These are phyloP conservation scores for Enteromius radiatus DNA, from an alignment of 2,797 vertebrate species.

Conservation along the genomic window DNA sequence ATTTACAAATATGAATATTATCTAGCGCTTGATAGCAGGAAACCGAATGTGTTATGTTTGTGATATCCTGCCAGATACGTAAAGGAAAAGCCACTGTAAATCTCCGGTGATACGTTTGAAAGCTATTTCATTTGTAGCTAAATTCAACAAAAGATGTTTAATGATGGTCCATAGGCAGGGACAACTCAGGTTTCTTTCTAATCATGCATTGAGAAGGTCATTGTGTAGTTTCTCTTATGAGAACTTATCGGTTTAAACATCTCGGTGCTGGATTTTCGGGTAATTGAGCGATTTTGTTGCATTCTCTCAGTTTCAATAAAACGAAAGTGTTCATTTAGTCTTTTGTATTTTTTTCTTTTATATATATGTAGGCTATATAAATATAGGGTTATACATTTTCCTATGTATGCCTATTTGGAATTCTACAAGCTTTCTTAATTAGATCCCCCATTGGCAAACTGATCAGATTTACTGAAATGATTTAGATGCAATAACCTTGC, in stretches of 20 bases:
- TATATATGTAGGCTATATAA: neutral
- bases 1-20: conserved; percentile 82
- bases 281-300: conserved; percentile 70
- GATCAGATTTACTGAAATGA: neutral
- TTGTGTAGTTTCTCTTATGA: conserved; percentile 74
- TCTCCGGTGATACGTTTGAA: conserved; percentile 50
- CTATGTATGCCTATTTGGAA: neutral
- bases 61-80: conserved; percentile 72
- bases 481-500: neutral
- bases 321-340: conserved; percentile 55
- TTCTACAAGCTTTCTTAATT: neutral
- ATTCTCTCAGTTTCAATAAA: conserved; percentile 84
- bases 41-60: conserved; percentile 69
- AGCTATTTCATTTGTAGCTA: conserved; percentile 56
- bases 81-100: conserved; percentile 68
- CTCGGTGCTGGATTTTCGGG: conserved; percentile 75
- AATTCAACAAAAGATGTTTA: conserved; percentile 54
- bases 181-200: conserved; percentile 87
- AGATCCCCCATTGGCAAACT: neutral
- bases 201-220: conserved; percentile 63
- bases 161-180: conserved; percentile 67
- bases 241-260: conserved; percentile 53
- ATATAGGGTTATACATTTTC: neutral
- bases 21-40: conserved; percentile 79
- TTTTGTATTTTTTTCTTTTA: conserved; percentile 11